Evolutionary conservation across 1,140 invertebrate species (phyloP).

Genomic region (Bactericera cockerelli): DNA sequence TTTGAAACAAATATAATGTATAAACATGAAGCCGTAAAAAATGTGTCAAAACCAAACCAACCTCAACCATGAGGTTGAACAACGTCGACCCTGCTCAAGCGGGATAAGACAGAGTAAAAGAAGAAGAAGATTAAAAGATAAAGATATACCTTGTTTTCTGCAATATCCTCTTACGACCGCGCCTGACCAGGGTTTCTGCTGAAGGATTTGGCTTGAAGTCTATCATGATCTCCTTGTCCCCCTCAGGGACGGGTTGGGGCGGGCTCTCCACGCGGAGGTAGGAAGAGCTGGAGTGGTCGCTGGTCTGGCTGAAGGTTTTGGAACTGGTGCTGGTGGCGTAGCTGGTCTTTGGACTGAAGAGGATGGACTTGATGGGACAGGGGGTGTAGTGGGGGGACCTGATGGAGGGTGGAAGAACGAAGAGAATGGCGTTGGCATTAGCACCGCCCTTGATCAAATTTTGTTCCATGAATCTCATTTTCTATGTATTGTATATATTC

Average conservation of each 20-base stretch:
- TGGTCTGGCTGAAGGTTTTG: background rate
- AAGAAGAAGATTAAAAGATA: too few relatives aligned
- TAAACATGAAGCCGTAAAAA: too few relatives aligned
- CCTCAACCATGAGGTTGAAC: too few relatives aligned
- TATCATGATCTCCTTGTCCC: slow-evolving; percentile 62
- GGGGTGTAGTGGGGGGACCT: slow-evolving; percentile 21
- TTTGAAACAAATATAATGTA: too few relatives aligned
- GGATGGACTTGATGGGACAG: slow-evolving; percentile 16
- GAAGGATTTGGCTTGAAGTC: slow-evolving; percentile 45
- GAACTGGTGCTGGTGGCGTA: slow-evolving; percentile 11
- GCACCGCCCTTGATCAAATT: too few relatives aligned
- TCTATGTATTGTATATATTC: too few relatives aligned
- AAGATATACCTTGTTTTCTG: slow-evolving; percentile 63
- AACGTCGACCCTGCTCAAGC: too few relatives aligned
- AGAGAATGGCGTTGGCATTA: background rate
- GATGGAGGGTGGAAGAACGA: slow-evolving; percentile 1
- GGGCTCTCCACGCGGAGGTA: background rate
- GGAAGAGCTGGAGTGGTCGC: background rate
- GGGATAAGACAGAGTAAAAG: too few relatives aligned
- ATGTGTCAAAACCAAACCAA: too few relatives aligned
- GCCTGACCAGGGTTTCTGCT: slow-evolving; percentile 23
- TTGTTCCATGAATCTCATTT: too few relatives aligned
- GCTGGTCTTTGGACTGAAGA: slow-evolving; percentile 8
- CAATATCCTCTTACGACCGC: slow-evolving; percentile 40
- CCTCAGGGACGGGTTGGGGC: slow-evolving; percentile 22